Evolutionary conservation across 1,140 invertebrate species (phyloP), one percentile per base, ranked within the genome.

Genomic region (Scaptomyza montana): DNA sequence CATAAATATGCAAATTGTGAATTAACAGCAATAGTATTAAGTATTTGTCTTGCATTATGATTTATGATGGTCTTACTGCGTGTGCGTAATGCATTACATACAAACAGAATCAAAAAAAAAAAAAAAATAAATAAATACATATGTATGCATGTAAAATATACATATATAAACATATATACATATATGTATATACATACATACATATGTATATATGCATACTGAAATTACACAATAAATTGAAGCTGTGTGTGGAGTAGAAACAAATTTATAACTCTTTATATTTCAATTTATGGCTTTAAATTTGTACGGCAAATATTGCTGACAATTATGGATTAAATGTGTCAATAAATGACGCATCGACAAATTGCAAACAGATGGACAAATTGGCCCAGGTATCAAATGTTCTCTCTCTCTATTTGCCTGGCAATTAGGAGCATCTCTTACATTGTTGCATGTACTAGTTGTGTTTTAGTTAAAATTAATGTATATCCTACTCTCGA

Each of bases 241-340:
- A 25, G 41, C 49, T 41, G 43, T 41, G 25, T 33, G 43, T 7
- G 30, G 25, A 41, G n/a, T 68, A 36, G 30, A 16, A 54, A 28
- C 47, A 67, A 66, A 77, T 77, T 77, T 72, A 73, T 54, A 73
- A 74, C 79, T 87, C 69, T 87, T 87, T 87, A 67, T 77, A 77
- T 79, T 66, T 80, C 66, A 87, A 89, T 89, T 87, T 79, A 87
- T 87, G 69, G 73, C 73, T 66, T 89, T 77, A 82, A 87, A 89
- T 87, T 87, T 84, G 81, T 82, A 69, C 66, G 9, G 76, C 65
- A 81, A 75, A 89, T 89, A 89, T 89, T 77, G 80, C 66, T 87
- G 84, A 87, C 84, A 87, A 89, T 84, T 87, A 89, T 89, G 84
- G 77, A 84, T 87, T 87, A 87, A 89, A 89, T 84, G 79, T 89